Evolutionary conservation across 2,888 invertebrate genomes (phyloP).

Genomic region (Blastobasis lacticolella): DNA sequence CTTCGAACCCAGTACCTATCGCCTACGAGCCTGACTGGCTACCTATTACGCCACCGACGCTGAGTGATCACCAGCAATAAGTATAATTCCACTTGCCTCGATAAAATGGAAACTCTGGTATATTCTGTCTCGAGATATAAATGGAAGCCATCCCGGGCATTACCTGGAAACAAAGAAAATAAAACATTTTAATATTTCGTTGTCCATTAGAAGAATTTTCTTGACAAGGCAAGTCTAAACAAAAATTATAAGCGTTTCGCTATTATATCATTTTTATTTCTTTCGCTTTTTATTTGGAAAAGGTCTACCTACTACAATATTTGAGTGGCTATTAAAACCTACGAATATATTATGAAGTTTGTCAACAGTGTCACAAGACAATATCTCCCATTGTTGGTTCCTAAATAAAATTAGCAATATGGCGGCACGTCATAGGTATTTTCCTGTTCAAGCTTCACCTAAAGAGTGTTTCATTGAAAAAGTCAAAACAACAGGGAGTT

Average conservation of each 20-base stretch:
- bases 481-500: too few species aligned
- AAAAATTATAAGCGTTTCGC: constrained; percentile 3
- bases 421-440: too few species aligned
- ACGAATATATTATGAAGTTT: not conserved
- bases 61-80: too few species aligned
- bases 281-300: not conserved
- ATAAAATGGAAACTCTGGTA: not conserved
- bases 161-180: constrained; percentile 14
- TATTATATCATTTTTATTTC: not conserved
- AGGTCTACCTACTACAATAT: not conserved
- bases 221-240: not conserved
- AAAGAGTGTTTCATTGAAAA: too few species aligned
- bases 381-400: too few species aligned
- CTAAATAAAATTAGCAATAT: too few species aligned
- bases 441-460: too few species aligned
- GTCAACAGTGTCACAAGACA: too few species aligned
- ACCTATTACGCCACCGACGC: too few species aligned
- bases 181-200: constrained; percentile 8
- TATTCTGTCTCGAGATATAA: constrained; percentile 7
- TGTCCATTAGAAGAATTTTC: constrained; percentile 8
- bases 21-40: too few species aligned
- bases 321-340: not conserved
- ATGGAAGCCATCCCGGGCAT: constrained; percentile 7
- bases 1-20: too few species aligned
- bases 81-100: not conserved